Base-by-base conservation (phyloP, 2,888 invertebrate genomes). In the Podabrus alpinus region DNA sequence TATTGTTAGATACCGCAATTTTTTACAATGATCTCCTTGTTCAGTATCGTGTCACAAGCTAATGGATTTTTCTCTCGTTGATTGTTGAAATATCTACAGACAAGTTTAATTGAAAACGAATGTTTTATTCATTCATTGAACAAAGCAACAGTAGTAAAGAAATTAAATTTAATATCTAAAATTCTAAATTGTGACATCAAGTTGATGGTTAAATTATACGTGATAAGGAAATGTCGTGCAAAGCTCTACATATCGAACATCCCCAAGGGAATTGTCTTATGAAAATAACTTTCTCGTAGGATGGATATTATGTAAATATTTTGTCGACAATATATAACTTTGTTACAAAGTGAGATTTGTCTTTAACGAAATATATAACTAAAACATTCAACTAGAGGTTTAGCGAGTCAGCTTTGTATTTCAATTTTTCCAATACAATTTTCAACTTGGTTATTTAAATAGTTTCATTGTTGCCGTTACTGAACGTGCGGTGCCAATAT, bases 201-300 rank as follows among this genome's bases (percentile, higher is more conserved):
- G 16, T 61, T 16, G 62, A 64, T 64, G 62, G 62, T 64, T 19
- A n/a, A 64, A 64, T 64, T 64, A 64, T 64, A 64, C 62, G 62
- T 17, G 21, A 64, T n/a, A 64, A 64, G 62, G 62, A 45, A 45
- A 45, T 45, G 45, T 45, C 45, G n/a, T 45, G n/a, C 45, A 45
- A 45, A n/a, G 45, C 45, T n/a, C 45, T 45, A 45, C 45, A 45
- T 45, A 45, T 45, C 45, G 45, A 45, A 45, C 45, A 45, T 45
- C 45, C 45, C 45, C 45, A n/a, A 45, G 45, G 45, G 45, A 45
- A 45, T 45, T 45, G 45, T 45, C 45, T 45, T 45, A 45, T 45
- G 45, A 45, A 45, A 45, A 45, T 45, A 45, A 45, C 45, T 45
- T 45, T 45, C n/a, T 45, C n/a, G 45, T n/a, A 45, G 45, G 7